phyloP scores from a whole-genome alignment of 2,113 vertebrate genomes.

The Phaethornis superciliosus region DNA sequence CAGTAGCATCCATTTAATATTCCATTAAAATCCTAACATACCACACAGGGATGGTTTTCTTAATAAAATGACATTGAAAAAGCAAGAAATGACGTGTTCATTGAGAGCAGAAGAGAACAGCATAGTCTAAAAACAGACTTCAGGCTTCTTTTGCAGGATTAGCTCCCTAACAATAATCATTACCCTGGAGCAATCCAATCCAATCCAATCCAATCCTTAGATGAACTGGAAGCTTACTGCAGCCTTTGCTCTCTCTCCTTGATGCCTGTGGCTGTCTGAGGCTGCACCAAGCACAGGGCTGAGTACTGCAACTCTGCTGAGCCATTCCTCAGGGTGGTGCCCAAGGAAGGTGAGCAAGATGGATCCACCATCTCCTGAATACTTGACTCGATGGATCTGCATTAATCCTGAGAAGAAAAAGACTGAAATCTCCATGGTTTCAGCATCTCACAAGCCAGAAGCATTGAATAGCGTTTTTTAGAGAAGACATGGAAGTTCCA shows the following conservation, averaged over 20 bases:
- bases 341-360: neutral
- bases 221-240: neutral
- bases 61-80: neutral
- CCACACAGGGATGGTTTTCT: neutral
- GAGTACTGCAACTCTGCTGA: neutral
- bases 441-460: neutral
- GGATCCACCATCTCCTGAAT: neutral
- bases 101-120: neutral
- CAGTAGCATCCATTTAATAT: neutral
- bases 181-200: neutral
- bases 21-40: neutral
- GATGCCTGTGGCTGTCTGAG: neutral
- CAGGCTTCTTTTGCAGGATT: neutral
- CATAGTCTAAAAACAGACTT: neutral
- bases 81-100: neutral
- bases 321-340: rapidly evolving
- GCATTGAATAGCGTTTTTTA: rapidly evolving
- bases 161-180: neutral
- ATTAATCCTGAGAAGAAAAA: neutral
- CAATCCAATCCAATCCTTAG: neutral
- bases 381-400: neutral
- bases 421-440: neutral
- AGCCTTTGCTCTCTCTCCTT: neutral
- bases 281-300: neutral
- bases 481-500: neutral